Percentiles rank a stretch among this genome's conserved stretches.
These are phyloP conservation scores for Cinclus mexicanus DNA, from an alignment of 2,113 vertebrate species.

Conservation along the genomic window DNA sequence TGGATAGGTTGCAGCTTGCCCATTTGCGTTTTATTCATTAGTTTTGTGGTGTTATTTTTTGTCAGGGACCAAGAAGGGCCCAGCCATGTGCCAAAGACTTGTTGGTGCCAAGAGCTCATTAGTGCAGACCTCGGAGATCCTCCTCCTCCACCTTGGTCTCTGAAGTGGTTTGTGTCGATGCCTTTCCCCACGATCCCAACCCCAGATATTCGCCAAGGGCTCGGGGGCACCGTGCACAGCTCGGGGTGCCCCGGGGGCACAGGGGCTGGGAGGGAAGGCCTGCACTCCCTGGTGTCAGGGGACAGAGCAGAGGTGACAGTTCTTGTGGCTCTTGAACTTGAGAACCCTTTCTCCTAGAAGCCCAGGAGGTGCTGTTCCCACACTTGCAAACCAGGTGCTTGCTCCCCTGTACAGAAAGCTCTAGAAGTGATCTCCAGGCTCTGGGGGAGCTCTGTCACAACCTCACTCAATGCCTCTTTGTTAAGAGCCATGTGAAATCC, in stretches of 20 bases:
- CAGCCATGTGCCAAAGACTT: conserved; percentile 12
- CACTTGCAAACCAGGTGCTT: conserved; percentile 3
- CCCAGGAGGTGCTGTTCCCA: not conserved
- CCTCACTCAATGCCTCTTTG: conserved; percentile 51
- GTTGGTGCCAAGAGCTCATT: conserved; percentile 55
- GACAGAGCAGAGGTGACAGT: not conserved
- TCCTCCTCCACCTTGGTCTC: conserved; percentile 42
- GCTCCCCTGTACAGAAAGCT: not conserved
- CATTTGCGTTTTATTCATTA: not conserved
- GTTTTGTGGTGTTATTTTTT: not conserved
- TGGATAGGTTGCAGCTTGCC: not conserved
- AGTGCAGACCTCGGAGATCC: conserved; percentile 43
- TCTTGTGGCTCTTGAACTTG: not conserved
- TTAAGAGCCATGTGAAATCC: conserved; percentile 30
- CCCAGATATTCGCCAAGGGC: not conserved
- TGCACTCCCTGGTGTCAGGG: not conserved
- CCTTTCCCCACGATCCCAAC: conserved; percentile 44
- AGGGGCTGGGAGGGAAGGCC: not conserved
- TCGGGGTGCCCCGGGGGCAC: not conserved
- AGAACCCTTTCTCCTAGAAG: not conserved
- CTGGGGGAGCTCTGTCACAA: conserved; percentile 35
- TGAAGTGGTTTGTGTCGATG: conserved; percentile 59
- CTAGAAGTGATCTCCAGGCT: conserved; percentile 24
- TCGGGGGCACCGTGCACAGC: not conserved
- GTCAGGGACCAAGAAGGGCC: not conserved